Percentiles rank a stretch among this genome's conserved stretches.
Evolutionary conservation across 1,140 invertebrate genomes (phyloP).

Genomic region (Trachymyrmex septentrionalis): DNA sequence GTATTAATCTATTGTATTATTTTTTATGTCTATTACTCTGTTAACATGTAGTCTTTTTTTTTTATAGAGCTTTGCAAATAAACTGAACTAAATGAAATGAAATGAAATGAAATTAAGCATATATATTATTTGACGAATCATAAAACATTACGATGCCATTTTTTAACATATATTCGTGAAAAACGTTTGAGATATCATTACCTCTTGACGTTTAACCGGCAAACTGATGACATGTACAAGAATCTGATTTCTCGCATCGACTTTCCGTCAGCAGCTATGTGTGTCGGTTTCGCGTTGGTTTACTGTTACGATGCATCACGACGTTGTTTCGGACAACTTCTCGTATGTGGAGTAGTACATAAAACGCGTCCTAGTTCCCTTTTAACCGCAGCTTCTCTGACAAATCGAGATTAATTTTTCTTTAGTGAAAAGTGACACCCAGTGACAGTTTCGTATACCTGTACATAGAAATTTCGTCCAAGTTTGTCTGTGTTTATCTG

Average conservation of each 20-base stretch:
- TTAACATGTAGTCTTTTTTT: no score
- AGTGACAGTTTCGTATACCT: not conserved
- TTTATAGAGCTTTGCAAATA: no score
- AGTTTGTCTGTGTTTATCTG: not conserved
- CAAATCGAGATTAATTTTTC: slow-evolving; percentile 9
- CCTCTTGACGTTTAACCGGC: slow-evolving; percentile 28
- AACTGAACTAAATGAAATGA: no score
- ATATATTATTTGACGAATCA: not conserved
- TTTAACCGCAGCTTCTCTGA: slow-evolving; percentile 13
- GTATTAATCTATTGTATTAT: no score
- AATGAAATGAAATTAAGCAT: no score
- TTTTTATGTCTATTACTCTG: no score
- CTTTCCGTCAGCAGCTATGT: slow-evolving; percentile 45
- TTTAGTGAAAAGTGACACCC: not conserved
- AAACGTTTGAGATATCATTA: slow-evolving; percentile 5
- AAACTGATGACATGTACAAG: slow-evolving; percentile 59
- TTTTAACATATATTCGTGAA: not conserved
- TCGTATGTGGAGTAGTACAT: slow-evolving; percentile 28
- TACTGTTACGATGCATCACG: slow-evolving; percentile 53
- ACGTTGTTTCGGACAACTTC: slow-evolving; percentile 53
- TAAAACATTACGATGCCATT: not conserved
- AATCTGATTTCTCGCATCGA: slow-evolving; percentile 67
- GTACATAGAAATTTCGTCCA: not conserved
- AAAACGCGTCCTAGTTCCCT: slow-evolving; percentile 21
- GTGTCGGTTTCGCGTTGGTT: slow-evolving; percentile 60